Conservation (phyloP, 2,888 invertebrate genomes). For the Agriopis aurantiaria region DNA sequence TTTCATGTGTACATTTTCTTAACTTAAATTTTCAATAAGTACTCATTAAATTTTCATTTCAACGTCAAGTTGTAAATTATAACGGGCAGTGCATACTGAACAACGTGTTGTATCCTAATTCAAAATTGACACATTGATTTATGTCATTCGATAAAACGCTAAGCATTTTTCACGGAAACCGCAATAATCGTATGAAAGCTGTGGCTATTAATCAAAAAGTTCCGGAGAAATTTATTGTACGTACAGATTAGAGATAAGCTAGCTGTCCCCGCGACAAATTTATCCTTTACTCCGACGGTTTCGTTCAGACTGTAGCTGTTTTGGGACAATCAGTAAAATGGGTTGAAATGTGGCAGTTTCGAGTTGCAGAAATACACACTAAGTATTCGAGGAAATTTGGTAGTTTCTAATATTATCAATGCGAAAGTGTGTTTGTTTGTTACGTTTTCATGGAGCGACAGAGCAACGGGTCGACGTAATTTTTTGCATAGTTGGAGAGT, state of each 20-base stretch:
- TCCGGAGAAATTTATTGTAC: constrained; percentile 66
- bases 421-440: too few species aligned
- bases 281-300: constrained; percentile 46
- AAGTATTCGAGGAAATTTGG: too few species aligned
- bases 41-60: too few species aligned
- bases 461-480: too few species aligned
- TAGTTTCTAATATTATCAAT: too few species aligned
- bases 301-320: constrained; percentile 17
- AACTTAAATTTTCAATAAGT: too few species aligned
- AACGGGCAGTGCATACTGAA: background rate
- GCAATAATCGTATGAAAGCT: constrained; percentile 60
- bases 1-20: too few species aligned
- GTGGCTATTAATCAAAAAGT: constrained; percentile 69
- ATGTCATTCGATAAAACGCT: constrained; percentile 44
- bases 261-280: constrained; percentile 56
- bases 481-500: too few species aligned
- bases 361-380: background rate
- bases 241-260: constrained; percentile 68
- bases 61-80: too few species aligned
- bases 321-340: constrained; percentile 21
- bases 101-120: constrained; percentile 28
- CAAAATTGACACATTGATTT: constrained; percentile 43
- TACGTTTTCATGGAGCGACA: too few species aligned
- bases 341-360: background rate
- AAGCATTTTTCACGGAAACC: constrained; percentile 54